phyloP scores from a whole-genome alignment of 2,888 invertebrate species.

The Hypercompe scribonia region DNA sequence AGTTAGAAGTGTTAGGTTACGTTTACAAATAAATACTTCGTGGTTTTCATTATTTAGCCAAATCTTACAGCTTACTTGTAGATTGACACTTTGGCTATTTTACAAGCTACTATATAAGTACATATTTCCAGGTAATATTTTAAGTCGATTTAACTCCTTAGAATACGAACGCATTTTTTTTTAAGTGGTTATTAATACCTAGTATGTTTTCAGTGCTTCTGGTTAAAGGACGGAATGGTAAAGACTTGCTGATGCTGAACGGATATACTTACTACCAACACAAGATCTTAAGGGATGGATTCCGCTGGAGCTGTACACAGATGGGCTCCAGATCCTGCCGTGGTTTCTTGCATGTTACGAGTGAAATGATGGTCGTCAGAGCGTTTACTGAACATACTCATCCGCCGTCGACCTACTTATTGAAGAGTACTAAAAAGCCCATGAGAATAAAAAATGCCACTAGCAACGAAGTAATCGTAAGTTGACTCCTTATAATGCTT shows the following conservation, averaged over 20 bases:
- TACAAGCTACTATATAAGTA: not conserved
- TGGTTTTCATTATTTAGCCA: conserved; percentile 16
- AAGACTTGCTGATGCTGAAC: conserved; percentile 76
- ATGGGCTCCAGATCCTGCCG: conserved; percentile 83
- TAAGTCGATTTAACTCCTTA: conserved; percentile 11
- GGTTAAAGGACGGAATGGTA: conserved; percentile 79
- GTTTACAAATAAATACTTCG: not conserved
- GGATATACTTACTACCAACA: conserved; percentile 83
- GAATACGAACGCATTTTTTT: not conserved
- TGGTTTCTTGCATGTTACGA: conserved; percentile 78
- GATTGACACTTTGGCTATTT: conserved; percentile 1
- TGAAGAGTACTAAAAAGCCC: conserved; percentile 65
- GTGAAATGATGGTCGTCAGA: conserved; percentile 75
- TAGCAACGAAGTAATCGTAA: conserved; percentile 46
- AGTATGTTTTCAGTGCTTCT: conserved; percentile 73
- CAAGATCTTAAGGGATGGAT: conserved; percentile 76
- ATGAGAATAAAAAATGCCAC: conserved; percentile 23
- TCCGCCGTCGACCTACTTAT: conserved; percentile 73
- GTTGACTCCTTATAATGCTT: not conserved
- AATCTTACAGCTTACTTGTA: not conserved
- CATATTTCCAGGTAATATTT: conserved; percentile 11
- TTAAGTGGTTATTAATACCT: conserved; percentile 39
- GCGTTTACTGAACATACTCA: conserved; percentile 79
- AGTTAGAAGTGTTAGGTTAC: not conserved
- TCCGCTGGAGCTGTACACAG: conserved; percentile 83